Percentiles rank a stretch among this genome's conserved stretches.
Conservation (phyloP, 2,113 vertebrate genomes). For the Anhinga rufa region DNA sequence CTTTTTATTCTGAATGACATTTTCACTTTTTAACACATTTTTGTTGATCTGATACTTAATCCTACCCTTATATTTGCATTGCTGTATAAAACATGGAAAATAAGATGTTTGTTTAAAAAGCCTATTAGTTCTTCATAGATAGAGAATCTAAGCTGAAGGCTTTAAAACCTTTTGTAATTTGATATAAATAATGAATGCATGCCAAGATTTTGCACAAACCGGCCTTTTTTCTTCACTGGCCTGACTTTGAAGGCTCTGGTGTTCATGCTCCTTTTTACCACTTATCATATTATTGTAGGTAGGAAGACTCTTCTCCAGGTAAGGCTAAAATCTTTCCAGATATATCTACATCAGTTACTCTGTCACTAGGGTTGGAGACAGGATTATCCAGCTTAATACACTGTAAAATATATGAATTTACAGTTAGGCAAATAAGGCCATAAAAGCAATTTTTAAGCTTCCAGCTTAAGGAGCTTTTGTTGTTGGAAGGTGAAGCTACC, state of each 20-base stretch:
- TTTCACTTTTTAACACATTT: not conserved
- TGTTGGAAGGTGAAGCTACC: not conserved
- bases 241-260: not conserved
- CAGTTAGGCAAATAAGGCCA: not conserved
- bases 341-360: not conserved
- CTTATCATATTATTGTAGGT: not conserved
- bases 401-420: not conserved
- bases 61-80: not conserved
- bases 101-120: not conserved
- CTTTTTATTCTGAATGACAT: not conserved
- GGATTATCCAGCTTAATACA: not conserved
- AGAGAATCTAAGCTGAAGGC: not conserved
- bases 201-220: not conserved
- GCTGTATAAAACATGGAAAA: not conserved
- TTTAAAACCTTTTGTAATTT: not conserved
- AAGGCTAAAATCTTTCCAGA: not conserved
- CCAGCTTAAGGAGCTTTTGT: not conserved
- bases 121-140: not conserved
- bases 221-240: not conserved
- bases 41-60: not conserved
- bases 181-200: not conserved
- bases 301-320: not conserved
- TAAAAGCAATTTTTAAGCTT: not conserved
- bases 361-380: not conserved
- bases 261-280: not conserved